Conservation (phyloP, 2,113 vertebrate species). For the Spermophilus dauricus region DNA sequence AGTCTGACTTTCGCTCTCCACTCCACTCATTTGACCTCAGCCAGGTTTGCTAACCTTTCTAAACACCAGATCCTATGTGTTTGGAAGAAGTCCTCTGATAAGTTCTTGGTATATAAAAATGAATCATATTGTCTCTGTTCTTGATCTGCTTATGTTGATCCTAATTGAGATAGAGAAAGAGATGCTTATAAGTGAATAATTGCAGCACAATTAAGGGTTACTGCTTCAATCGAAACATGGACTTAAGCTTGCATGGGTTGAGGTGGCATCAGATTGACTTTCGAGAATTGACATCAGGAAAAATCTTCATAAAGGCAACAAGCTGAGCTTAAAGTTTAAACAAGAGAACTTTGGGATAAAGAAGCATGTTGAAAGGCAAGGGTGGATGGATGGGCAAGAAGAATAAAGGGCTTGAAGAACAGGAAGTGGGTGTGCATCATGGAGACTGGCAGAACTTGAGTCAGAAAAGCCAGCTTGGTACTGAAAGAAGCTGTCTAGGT, state of each 20-base stretch:
- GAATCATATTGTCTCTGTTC: background rate
- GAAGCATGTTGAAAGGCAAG: background rate
- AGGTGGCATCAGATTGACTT: background rate
- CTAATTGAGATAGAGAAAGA: background rate
- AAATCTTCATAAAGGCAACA: background rate
- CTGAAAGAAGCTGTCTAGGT: background rate
- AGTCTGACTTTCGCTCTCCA: background rate
- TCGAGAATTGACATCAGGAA: background rate
- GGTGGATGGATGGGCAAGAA: background rate
- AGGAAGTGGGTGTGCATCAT: no score
- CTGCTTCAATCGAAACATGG: background rate
- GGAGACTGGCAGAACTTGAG: background rate
- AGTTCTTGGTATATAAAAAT: background rate
- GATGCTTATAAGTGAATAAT: background rate
- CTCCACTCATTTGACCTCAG: background rate
- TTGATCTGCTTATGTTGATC: background rate
- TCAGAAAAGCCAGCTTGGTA: background rate
- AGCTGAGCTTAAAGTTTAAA: background rate
- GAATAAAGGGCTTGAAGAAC: background rate
- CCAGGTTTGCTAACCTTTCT: background rate
- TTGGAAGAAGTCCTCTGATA: no score
- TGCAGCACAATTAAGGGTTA: background rate
- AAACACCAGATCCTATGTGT: background rate
- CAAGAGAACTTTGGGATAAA: background rate
- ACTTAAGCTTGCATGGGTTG: background rate